Evolutionary conservation across 2,888 invertebrate genomes (phyloP).

Genomic region (Agonopterix heracliana): DNA sequence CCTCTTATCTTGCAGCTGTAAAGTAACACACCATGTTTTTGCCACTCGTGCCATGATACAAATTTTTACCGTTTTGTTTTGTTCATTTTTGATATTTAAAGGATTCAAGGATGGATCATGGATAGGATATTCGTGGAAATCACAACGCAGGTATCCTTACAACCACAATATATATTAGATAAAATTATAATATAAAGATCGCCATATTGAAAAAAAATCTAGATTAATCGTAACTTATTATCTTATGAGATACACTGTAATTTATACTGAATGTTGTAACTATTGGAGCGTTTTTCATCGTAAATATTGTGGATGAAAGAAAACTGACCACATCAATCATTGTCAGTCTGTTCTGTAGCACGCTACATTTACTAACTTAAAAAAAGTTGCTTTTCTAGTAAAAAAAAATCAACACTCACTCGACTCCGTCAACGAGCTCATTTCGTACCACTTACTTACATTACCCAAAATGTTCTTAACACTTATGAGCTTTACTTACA

Average conservation of each 20-base stretch:
- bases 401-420: conserved; percentile 69
- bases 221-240: conserved; percentile 74
- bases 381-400: conserved; percentile 59
- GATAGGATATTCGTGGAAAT: conserved; percentile 65
- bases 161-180: conserved; percentile 84
- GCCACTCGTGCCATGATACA: conserved; percentile 51
- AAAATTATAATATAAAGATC: conserved; percentile 78
- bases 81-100: conserved; percentile 24
- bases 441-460: conserved; percentile 68
- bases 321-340: conserved; percentile 64
- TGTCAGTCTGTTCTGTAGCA: conserved; percentile 68
- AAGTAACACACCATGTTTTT: conserved; percentile 53
- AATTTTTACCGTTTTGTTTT: conserved; percentile 24
- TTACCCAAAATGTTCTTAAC: conserved; percentile 71
- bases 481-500: conserved; percentile 68
- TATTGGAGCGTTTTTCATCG: conserved; percentile 64
- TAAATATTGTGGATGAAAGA: conserved; percentile 76
- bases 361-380: conserved; percentile 71
- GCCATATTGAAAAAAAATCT: conserved; percentile 77
- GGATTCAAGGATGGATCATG: conserved; percentile 50
- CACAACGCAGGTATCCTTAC: conserved; percentile 78
- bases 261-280: conserved; percentile 68
- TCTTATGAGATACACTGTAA: conserved; percentile 76
- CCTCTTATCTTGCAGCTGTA: conserved; percentile 52
- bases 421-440: conserved; percentile 68